Conservation (phyloP, 2,113 vertebrate genomes). For the Sylvicapra grimmia region DNA sequence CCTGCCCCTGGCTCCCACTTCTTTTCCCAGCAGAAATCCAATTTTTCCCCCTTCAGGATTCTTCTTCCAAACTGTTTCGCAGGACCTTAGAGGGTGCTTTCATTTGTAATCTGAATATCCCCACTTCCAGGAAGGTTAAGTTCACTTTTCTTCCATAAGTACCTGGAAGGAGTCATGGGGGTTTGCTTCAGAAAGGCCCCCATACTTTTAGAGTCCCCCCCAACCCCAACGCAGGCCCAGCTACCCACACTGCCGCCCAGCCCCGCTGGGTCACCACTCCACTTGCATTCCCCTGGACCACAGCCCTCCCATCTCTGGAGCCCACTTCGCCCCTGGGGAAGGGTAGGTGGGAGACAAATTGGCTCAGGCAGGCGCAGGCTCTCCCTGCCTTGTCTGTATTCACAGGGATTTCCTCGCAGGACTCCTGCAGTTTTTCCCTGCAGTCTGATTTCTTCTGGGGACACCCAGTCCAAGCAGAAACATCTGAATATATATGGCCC, state of each 20-base stretch:
- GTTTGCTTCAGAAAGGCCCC: not conserved
- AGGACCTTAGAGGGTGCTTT: not conserved
- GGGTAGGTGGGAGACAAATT: not conserved
- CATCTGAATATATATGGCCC: not conserved
- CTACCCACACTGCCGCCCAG: rapidly evolving
- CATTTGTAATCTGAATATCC: not conserved
- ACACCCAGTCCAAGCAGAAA: not conserved
- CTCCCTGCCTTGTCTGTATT: not conserved
- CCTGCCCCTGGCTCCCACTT: not conserved
- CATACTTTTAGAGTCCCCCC: rapidly evolving
- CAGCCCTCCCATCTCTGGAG: not conserved
- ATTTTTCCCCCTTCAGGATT: not conserved
- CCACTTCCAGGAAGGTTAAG: not conserved
- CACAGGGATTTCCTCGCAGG: not conserved
- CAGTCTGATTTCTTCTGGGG: not conserved
- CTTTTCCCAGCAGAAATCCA: not conserved
- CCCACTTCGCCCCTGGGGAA: not conserved
- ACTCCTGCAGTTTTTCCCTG: not conserved
- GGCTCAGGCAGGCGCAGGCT: not conserved
- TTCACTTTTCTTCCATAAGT: not conserved
- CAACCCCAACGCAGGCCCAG: rapidly evolving
- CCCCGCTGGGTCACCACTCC: not conserved
- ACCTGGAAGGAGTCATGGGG: not conserved
- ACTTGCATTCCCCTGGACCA: rapidly evolving
- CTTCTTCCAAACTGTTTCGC: not conserved